These are phyloP conservation scores for Zosterops pallidus DNA, from an alignment of 2,113 vertebrate species.

Conservation along the genomic window DNA sequence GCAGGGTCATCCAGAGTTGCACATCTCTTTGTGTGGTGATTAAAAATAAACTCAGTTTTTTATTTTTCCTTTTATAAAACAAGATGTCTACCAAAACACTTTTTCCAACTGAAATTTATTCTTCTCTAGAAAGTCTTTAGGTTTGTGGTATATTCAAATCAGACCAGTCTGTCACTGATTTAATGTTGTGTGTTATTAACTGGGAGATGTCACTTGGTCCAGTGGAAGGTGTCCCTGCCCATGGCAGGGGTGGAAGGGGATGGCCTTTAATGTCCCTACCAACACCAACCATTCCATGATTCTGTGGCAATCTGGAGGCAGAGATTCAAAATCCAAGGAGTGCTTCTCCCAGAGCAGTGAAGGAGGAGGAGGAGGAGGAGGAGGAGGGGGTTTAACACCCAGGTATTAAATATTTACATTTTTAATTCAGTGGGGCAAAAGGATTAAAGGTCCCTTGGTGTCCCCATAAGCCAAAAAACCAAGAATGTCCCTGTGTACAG, in stretches of 20 bases:
- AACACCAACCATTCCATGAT: neutral
- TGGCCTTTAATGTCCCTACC: neutral
- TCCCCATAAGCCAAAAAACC: neutral
- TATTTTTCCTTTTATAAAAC: neutral
- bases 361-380: neutral
- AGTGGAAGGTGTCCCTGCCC: neutral
- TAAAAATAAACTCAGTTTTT: neutral
- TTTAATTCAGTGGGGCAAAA: neutral
- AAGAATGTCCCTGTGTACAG: neutral
- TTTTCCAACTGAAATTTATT: neutral
- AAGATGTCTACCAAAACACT: neutral
- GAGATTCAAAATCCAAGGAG: accelerated
- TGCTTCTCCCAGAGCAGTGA: neutral
- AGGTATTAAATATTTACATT: neutral
- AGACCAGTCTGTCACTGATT: neutral
- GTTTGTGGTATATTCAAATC: neutral
- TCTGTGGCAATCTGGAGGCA: neutral
- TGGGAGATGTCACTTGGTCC: neutral
- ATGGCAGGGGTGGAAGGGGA: neutral
- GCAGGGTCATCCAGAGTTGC: neutral
- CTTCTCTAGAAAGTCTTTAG: neutral
- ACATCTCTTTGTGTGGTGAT: neutral
- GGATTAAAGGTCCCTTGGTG: neutral
- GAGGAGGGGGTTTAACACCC: neutral
- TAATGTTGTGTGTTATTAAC: neutral